Conservation (phyloP, 2,797 vertebrate species). For the Masticophis lateralis region DNA sequence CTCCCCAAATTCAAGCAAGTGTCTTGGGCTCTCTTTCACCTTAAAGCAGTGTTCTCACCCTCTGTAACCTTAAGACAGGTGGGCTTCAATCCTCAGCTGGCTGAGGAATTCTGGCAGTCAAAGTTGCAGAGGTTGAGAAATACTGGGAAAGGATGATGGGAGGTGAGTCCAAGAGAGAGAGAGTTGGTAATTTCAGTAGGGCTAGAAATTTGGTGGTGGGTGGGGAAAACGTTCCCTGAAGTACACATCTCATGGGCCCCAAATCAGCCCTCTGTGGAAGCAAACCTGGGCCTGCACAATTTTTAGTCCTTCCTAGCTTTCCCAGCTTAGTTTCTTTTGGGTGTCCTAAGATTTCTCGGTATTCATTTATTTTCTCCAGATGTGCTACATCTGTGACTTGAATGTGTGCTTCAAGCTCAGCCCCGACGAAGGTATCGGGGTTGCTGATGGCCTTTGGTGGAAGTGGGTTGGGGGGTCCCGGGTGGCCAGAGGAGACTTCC, state of each 20-base stretch:
- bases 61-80: neutral
- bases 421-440: neutral
- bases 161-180: neutral
- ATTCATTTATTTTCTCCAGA: neutral
- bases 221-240: too few species aligned
- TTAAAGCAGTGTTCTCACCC: neutral
- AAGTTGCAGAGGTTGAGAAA: neutral
- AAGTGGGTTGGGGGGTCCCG: neutral
- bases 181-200: neutral
- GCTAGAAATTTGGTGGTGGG: neutral
- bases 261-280: neutral
- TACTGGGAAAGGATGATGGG: neutral
- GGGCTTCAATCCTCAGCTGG: neutral
- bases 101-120: neutral
- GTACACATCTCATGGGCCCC: neutral
- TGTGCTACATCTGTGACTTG: neutral
- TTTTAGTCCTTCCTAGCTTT: neutral
- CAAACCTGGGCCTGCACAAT: neutral
- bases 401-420: neutral
- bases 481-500: neutral
- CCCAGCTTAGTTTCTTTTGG: neutral
- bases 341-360: neutral
- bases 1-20: neutral
- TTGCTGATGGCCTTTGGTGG: neutral
- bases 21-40: neutral